Base-by-base conservation (phyloP, 2,113 vertebrate species). In the Myrmecobius fasciatus region DNA sequence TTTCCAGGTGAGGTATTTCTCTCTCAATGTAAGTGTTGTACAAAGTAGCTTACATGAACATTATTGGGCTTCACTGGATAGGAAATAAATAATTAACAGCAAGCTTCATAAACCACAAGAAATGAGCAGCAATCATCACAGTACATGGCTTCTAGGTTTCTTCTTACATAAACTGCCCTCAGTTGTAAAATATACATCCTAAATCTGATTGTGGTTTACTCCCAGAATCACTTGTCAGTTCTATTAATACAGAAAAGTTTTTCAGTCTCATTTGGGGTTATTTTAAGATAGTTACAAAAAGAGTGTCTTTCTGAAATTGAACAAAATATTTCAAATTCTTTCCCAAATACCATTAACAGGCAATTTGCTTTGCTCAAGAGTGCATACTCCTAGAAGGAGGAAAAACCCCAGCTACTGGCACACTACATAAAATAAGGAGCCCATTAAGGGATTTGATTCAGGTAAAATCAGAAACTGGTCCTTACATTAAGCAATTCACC, bases 141-240 rank as follows among this genome's bases (percentile, higher is more conserved):
- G 92, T 52, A 89, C 91, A 53, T 93, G 26, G 94, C 88, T 52
- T 97, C 36, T 0, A 91, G 91, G 28, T 96, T 98, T 88, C 91
- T 96, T 97, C 91, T 97, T 97, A 92, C 25, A 95, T 92, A 96
- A 97, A 98, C 49, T 96, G 96, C n/a, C 91, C 95, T 97, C 52
- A 14, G 91, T 95, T 88, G 36, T 98, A 95, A 98, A 98, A 98
- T 98, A 95, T 89, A 97, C 97, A 95, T 92, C 24, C 94, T 91
- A 96, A 97, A 95, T 95, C 95, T 97, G 92, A 90, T 94, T 94
- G 97, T 97, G 53, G 53, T 91, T 48, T 97, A 36, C 75, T 91
- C 97, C 94, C 95, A 98, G 91, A 67, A 95, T 28, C 48, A 92
- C 60, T 91, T 94, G 48, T 95, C 48, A 60, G 8, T 97, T 98